Percentiles rank a stretch among this genome's conserved stretches.
Evolutionary conservation across 2,888 invertebrate species (phyloP).

Genomic region (Lagria hirta): DNA sequence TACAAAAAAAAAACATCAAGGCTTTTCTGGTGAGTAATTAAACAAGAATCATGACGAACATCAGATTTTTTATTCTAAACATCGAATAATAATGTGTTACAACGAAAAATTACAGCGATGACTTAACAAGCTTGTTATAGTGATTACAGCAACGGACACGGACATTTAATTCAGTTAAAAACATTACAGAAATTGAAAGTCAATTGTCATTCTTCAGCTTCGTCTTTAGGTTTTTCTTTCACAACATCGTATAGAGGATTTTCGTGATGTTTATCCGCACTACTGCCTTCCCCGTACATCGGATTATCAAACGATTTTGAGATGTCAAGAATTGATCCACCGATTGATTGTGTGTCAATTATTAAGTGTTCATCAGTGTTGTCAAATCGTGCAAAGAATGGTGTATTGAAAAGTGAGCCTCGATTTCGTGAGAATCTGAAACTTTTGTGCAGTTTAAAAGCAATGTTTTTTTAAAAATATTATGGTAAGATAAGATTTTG

Average conservation of each 20-base stretch:
- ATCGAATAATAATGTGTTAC: slow-evolving; percentile 7
- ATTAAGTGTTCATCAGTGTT: slow-evolving; percentile 40
- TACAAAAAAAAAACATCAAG: slow-evolving; percentile 6
- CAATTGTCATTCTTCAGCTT: slow-evolving; percentile 10
- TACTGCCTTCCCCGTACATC: slow-evolving; percentile 33
- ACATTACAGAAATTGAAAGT: slow-evolving; percentile 4
- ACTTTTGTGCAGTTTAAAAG: no score
- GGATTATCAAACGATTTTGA: slow-evolving; percentile 45
- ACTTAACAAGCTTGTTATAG: slow-evolving; percentile 7
- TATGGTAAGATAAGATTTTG: no score
- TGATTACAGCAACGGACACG: slow-evolving; percentile 7
- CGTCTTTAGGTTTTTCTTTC: slow-evolving; percentile 4
- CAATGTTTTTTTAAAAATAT: no score
- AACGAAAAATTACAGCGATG: slow-evolving; percentile 6
- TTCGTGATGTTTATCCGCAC: slow-evolving; percentile 1
- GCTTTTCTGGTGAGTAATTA: slow-evolving; percentile 13
- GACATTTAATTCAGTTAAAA: slow-evolving; percentile 8
- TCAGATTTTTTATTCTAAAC: slow-evolving; percentile 1
- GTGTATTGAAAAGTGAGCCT: slow-evolving; percentile 26
- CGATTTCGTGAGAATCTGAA: slow-evolving; percentile 5
- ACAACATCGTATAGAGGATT: slow-evolving; percentile 12
- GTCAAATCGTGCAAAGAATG: slow-evolving; percentile 38
- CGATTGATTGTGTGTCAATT: slow-evolving; percentile 35
- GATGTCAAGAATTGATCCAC: slow-evolving; percentile 40
- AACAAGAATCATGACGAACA: slow-evolving; percentile 7